A percentile compares a stretch with the other conserved stretches of the same genome.
These are phyloP conservation scores for Cordilura impudica DNA, from an alignment of 2,888 invertebrate genomes.

Conservation along the genomic window DNA sequence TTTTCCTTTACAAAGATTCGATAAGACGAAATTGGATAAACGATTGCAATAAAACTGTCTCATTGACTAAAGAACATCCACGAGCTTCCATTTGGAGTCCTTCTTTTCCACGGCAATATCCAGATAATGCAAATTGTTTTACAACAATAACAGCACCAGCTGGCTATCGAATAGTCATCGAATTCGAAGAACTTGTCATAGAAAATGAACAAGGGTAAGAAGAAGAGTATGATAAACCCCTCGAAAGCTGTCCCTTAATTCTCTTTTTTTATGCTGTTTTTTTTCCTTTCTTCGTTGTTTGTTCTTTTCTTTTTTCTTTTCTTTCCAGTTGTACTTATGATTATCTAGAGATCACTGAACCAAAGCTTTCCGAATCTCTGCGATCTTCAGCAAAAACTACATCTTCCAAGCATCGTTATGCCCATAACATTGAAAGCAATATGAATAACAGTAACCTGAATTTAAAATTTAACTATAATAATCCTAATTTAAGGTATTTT, in stretches of 20 bases:
- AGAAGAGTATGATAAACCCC: not conserved
- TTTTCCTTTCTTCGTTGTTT: not conserved
- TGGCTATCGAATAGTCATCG: conserved; percentile 84
- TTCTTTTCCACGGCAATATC: conserved; percentile 88
- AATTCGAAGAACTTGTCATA: conserved; percentile 87
- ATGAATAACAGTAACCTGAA: not conserved
- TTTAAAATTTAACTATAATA: conserved; percentile 48
- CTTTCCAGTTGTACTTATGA: conserved; percentile 87
- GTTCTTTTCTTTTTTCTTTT: not conserved
- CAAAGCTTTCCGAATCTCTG: conserved; percentile 65
- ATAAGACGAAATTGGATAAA: conserved; percentile 78
- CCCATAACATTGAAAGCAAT: conserved; percentile 42
- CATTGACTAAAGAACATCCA: conserved; percentile 83
- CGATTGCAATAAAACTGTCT: conserved; percentile 85
- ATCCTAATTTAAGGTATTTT: conserved; percentile 57
- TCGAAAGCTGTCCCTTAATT: not conserved
- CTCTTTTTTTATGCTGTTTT: not conserved
- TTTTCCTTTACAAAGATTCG: conserved; percentile 73
- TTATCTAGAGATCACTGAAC: conserved; percentile 84
- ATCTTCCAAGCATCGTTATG: conserved; percentile 39
- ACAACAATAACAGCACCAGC: conserved; percentile 84
- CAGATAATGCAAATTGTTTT: conserved; percentile 86
- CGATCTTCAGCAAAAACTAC: conserved; percentile 63
- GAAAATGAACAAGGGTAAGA: conserved; percentile 87
- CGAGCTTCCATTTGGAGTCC: conserved; percentile 87